Percentiles rank a stretch among this genome's conserved stretches.
Conservation (phyloP, 1,140 invertebrate genomes). For the Drosophila ambigua region DNA sequence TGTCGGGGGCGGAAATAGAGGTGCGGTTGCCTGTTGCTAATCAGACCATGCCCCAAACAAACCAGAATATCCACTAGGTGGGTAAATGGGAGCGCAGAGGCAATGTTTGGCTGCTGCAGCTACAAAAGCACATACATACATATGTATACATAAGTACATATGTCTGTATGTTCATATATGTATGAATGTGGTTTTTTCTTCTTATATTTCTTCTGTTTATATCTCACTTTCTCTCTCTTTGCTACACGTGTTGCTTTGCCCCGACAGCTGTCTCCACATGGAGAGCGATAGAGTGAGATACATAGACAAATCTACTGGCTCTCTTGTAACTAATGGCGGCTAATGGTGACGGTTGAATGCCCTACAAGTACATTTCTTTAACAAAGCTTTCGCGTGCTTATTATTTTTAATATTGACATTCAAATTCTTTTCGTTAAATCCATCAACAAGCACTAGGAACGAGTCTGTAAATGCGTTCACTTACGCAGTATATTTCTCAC, state of each 20-base stretch:
- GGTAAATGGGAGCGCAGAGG: too few relatives aligned
- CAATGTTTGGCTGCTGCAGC: too few relatives aligned
- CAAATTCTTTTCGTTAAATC: too few relatives aligned
- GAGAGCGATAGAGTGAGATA: conserved; percentile 6
- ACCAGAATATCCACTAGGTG: conserved; percentile 40
- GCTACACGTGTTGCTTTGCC: conserved; percentile 7
- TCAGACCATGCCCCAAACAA: conserved; percentile 62
- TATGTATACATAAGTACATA: conserved; percentile 5
- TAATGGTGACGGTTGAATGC: conserved; percentile 6
- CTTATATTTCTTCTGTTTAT: conserved; percentile 8
- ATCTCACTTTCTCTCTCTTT: conserved; percentile 5
- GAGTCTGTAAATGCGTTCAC: too few relatives aligned
- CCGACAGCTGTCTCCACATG: conserved; percentile 5
- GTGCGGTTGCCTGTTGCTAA: conserved; percentile 60
- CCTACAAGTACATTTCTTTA: neutral
- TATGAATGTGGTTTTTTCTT: neutral
- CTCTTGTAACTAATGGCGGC: neutral
- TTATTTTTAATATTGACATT: too few relatives aligned
- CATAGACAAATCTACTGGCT: conserved; percentile 21
- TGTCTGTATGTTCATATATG: too few relatives aligned
- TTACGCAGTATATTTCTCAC: too few relatives aligned
- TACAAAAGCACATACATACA: conserved; percentile 27
- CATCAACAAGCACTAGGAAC: too few relatives aligned
- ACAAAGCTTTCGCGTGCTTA: too few relatives aligned
- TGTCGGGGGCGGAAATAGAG: conserved; percentile 2